Evolutionary conservation across 2,113 vertebrate genomes (phyloP), one percentile per base, ranked within the genome.

Genomic region (Pygoscelis antarcticus): DNA sequence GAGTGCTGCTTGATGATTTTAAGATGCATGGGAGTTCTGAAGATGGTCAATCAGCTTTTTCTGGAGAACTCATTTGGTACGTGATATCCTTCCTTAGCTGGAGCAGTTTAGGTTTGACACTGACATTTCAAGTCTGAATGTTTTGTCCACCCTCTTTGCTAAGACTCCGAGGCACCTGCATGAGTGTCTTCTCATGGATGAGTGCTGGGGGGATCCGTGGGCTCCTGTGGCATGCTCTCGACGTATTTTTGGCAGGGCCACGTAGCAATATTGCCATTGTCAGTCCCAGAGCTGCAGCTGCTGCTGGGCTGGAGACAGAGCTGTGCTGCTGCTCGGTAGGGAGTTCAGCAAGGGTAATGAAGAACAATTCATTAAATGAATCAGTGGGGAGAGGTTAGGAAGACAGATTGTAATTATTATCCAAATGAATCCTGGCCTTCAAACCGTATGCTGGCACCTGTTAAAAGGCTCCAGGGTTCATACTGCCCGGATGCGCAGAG

Each of bases 341-440:
- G 76, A 91, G 69, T 23, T 91, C 70, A 47, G 70, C 52, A 9
- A 5, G 46, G 90, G 68, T 51, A 62, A 80, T 3, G 21, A 60
- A 40, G 82, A 25, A 23, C 40, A 64, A 17, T 49, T 94, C 57
- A 87, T 96, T 89, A 95, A 60, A 20, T 10, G 52, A 44, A 42
- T 57, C 93, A 60, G 91, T 44, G 52, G 94, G 90, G 61, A 38
- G 79, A 94, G 34, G 23, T 32, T 20, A 14, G 83, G 69, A 92
- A 72, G 89, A 91, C 94, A 96, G 95, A 92, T 95, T 92, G 93
- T 72, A 92, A 96, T 97, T 91, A 96, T 61, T 36, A 46, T 90
- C 95, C 40, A 27, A 15, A 75, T 12, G 78, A 84, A 38, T 82
- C 36, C 52, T 38, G 6, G 60, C 71, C 85, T 9, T 2, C 79